phyloP scores from a whole-genome alignment of 2,888 invertebrate genomes.

The Cataglyphis livida region DNA sequence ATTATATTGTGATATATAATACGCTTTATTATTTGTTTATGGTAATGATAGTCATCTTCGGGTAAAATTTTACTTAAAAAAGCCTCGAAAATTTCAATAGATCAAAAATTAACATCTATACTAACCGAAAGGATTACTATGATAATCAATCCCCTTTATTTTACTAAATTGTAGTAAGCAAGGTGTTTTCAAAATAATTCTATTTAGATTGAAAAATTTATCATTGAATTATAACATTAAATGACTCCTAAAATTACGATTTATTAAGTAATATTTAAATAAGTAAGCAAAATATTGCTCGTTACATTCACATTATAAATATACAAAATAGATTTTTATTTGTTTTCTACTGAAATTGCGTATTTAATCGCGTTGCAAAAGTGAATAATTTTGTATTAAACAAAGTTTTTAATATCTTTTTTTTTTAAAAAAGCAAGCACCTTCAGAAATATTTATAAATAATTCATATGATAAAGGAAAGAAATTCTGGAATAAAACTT shows the following conservation, averaged over 20 bases:
- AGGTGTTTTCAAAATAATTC: background rate
- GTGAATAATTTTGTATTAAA: background rate
- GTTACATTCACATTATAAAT: background rate
- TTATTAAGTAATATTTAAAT: background rate
- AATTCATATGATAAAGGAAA: background rate
- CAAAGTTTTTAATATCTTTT: background rate
- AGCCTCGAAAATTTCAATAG: background rate
- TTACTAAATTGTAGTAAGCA: background rate
- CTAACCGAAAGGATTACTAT: background rate
- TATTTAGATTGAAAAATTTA: background rate
- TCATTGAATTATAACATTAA: background rate
- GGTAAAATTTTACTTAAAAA: background rate
- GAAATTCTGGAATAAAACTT: background rate
- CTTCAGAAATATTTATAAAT: background rate
- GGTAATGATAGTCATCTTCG: background rate
- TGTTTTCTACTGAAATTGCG: background rate
- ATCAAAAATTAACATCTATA: background rate
- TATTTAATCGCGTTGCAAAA: background rate
- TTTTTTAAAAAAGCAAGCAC: background rate
- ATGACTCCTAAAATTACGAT: background rate
- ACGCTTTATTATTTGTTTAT: background rate
- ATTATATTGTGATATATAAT: background rate
- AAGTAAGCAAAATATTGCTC: background rate
- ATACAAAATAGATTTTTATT: background rate
- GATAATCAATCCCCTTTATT: background rate